Evolutionary conservation across 2,797 vertebrate genomes (phyloP).

Genomic region (Darevskia nairensis): DNA sequence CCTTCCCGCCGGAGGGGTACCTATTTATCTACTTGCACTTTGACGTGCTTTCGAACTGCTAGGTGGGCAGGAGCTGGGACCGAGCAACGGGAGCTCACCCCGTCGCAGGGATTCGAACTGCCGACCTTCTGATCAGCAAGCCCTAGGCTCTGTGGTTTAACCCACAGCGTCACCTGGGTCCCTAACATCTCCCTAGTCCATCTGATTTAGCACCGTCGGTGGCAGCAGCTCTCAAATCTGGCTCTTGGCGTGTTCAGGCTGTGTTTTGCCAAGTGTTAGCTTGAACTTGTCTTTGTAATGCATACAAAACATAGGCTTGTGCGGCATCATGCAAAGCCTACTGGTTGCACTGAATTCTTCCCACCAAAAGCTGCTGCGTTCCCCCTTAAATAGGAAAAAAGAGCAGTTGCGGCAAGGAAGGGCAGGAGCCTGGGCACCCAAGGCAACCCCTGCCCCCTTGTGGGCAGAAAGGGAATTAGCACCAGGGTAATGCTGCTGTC

Average conservation of each 20-base stretch:
- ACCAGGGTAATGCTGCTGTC: background rate
- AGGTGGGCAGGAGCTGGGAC: too few species aligned
- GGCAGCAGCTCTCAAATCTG: background rate
- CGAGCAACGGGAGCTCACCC: too few species aligned
- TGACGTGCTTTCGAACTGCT: too few species aligned
- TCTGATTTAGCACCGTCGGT: background rate
- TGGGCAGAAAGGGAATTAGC: slow-evolving; percentile 7
- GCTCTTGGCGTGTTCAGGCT: background rate
- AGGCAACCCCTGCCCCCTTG: background rate
- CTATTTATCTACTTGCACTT: too few species aligned
- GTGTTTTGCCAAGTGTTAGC: background rate
- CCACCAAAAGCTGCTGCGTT: background rate
- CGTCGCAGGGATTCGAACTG: too few species aligned
- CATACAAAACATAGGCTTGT: background rate
- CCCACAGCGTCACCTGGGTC: too few species aligned
- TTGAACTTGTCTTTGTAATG: too few species aligned
- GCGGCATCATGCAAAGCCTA: background rate
- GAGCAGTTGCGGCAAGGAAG: background rate
- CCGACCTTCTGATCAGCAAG: too few species aligned
- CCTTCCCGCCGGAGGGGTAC: too few species aligned
- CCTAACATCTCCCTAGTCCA: too few species aligned
- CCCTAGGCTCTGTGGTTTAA: too few species aligned
- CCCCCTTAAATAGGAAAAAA: background rate
- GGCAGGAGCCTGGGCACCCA: background rate
- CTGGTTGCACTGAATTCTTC: background rate